A percentile compares a stretch with the other conserved stretches of the same genome.
phyloP scores from a whole-genome alignment of 1,140 invertebrate genomes.

The Rhyacophila brunnea region DNA sequence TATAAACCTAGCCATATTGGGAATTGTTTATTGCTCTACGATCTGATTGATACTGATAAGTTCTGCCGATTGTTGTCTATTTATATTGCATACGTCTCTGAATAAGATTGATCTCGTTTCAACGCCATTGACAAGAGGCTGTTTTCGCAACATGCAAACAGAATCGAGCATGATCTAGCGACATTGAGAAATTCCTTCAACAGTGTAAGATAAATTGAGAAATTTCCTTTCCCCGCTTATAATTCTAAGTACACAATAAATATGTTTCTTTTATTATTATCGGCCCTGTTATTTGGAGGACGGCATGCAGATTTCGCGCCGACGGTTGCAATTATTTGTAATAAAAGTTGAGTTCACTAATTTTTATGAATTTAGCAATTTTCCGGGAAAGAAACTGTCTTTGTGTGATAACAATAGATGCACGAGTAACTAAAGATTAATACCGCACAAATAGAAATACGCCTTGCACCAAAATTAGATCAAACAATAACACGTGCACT shows the following conservation, averaged over 20 bases:
- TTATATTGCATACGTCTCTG: conserved; percentile 15
- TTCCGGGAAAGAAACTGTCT: no score
- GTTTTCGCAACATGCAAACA: conserved; percentile 24
- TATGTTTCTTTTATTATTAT: conserved; percentile 2
- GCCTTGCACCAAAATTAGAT: no score
- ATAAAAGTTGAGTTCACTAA: no score
- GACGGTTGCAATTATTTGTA: not conserved
- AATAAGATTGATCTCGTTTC: conserved; percentile 14
- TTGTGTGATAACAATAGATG: no score
- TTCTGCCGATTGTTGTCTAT: conserved; percentile 13
- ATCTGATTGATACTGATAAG: conserved; percentile 20
- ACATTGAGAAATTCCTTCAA: conserved; percentile 14
- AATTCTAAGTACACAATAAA: conserved; percentile 10
- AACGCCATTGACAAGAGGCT: conserved; percentile 23
- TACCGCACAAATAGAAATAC: no score
- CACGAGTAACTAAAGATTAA: no score
- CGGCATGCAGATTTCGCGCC: conserved; percentile 8
- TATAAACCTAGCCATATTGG: conserved; percentile 12
- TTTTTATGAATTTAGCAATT: no score
- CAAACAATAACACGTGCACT: no score
- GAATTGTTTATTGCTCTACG: conserved; percentile 8
- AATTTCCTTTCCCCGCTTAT: conserved; percentile 17
- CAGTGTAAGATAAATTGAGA: conserved; percentile 21
- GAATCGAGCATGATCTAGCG: conserved; percentile 19
- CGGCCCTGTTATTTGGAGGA: conserved; percentile 15